Percentiles rank a stretch among this genome's conserved stretches.
phyloP scores from a whole-genome alignment of 2,888 invertebrate genomes.

The Suillia variegata region DNA sequence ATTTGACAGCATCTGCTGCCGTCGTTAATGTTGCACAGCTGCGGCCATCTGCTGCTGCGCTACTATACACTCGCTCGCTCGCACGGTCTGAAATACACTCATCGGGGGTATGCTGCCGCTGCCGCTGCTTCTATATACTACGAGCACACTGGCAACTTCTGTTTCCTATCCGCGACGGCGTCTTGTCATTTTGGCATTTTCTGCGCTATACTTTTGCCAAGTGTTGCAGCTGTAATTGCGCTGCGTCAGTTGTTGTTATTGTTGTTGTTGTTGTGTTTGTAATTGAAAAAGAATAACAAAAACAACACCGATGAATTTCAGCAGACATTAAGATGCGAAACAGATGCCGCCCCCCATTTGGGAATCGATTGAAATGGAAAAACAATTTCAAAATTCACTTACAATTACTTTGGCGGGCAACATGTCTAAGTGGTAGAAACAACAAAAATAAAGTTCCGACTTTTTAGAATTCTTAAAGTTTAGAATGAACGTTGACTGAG shows the following conservation, averaged over 20 bases:
- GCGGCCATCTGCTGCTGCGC: slow-evolving; percentile 25
- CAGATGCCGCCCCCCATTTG: background rate
- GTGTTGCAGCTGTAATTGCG: slow-evolving; percentile 8
- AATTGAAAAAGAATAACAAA: background rate
- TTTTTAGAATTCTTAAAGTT: no score
- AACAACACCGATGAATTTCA: slow-evolving; percentile 8
- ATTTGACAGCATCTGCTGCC: no score
- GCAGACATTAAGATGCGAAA: background rate
- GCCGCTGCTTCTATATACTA: background rate
- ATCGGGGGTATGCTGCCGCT: no score
- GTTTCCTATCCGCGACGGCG: background rate
- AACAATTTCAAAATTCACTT: background rate
- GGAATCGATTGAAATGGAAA: background rate
- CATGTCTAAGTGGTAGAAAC: no score
- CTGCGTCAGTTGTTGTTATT: slow-evolving; percentile 1
- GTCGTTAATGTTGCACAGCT: slow-evolving; percentile 37
- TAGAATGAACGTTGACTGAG: no score
- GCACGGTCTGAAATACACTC: no score
- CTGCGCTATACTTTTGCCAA: background rate
- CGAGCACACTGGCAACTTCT: no score
- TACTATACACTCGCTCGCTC: no score
- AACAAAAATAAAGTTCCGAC: no score
- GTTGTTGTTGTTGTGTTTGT: slow-evolving; percentile 22
- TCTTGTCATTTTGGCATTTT: slow-evolving; percentile 1
- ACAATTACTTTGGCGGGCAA: no score